Conservation (phyloP, 2,888 invertebrate genomes). For the Axea sp. region DNA sequence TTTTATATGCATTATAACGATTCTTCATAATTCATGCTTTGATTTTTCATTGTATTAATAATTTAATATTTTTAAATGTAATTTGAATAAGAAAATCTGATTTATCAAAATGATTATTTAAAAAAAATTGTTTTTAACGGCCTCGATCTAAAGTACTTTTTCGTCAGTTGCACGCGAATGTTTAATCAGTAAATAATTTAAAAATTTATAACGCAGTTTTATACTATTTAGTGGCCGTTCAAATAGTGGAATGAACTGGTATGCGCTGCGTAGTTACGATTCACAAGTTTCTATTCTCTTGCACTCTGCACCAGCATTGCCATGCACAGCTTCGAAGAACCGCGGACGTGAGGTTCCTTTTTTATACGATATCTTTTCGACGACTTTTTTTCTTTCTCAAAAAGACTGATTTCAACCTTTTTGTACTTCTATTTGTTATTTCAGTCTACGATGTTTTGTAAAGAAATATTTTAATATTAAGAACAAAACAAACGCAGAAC, state of each 20-base stretch:
- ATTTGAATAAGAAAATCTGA: too few relatives aligned
- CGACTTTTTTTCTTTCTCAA: too few relatives aligned
- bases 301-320: slow-evolving; percentile 63
- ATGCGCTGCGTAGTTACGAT: slow-evolving; percentile 59
- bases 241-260: slow-evolving; percentile 52
- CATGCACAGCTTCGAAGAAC: slow-evolving; percentile 65
- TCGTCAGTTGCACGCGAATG: not conserved
- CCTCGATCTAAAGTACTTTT: not conserved
- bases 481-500: slow-evolving; percentile 9
- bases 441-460: slow-evolving; percentile 2
- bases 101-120: too few relatives aligned
- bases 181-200: not conserved
- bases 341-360: slow-evolving; percentile 33
- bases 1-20: too few relatives aligned
- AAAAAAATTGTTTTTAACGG: too few relatives aligned
- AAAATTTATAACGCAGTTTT: slow-evolving; percentile 16
- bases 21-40: too few relatives aligned
- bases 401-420: slow-evolving; percentile 57
- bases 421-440: slow-evolving; percentile 2
- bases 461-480: not conserved
- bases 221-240: slow-evolving; percentile 25
- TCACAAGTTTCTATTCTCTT: slow-evolving; percentile 57
- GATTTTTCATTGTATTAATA: too few relatives aligned
- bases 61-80: too few relatives aligned
- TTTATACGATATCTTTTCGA: too few relatives aligned